Conservation (phyloP, 2,888 invertebrate species). For the Toxonevra muliebris region DNA sequence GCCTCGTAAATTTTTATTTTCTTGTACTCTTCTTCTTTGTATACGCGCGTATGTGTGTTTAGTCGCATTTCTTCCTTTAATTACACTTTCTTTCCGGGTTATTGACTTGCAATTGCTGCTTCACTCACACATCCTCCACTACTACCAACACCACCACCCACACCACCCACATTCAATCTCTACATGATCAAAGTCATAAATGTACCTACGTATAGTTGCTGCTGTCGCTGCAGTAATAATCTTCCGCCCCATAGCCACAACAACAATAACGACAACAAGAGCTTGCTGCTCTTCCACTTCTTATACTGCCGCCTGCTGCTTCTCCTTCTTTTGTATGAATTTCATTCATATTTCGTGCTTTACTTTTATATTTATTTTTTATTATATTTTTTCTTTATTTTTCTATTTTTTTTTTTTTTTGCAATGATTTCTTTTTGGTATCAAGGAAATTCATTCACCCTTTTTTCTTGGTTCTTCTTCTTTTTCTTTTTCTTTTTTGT, state of each 20-base stretch:
- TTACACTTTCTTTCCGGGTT: constrained; percentile 35
- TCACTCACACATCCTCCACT: background rate
- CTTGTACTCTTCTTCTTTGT: background rate
- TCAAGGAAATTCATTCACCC: constrained; percentile 44
- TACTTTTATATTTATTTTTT: constrained; percentile 20
- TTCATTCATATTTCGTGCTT: constrained; percentile 3
- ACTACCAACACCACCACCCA: constrained; percentile 14
- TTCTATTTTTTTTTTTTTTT: constrained; percentile 20
- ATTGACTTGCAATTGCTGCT: constrained; percentile 23
- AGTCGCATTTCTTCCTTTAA: constrained; percentile 30
- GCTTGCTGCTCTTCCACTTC: background rate
- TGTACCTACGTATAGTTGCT: background rate
- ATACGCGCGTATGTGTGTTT: background rate
- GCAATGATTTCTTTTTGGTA: constrained; percentile 21
- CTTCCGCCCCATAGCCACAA: background rate
- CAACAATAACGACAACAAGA: background rate
- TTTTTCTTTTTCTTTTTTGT: background rate
- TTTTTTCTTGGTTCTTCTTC: constrained; percentile 13
- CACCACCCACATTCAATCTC: background rate
- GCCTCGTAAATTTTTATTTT: constrained; percentile 2
- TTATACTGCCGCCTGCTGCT: background rate
- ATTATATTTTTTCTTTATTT: background rate
- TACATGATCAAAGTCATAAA: background rate
- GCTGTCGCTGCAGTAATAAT: background rate
- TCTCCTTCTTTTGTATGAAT: constrained; percentile 5